Conservation (phyloP, 2,113 vertebrate genomes). For the Pedionomus torquatus region DNA sequence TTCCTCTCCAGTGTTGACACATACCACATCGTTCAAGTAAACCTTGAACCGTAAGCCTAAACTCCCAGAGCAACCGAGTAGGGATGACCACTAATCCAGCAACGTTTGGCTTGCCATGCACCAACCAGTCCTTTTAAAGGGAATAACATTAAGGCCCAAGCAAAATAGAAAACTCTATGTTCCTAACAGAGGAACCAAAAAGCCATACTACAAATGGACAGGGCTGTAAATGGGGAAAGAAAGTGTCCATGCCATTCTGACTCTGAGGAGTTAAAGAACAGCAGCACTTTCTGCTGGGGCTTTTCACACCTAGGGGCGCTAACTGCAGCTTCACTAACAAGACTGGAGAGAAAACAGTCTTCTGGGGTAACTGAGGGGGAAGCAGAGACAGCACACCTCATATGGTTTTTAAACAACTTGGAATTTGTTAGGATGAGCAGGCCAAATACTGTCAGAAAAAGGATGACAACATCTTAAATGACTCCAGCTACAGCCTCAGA, state of each 20-base stretch:
- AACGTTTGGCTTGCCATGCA: accelerated
- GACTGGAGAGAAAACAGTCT: neutral
- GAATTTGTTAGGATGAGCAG: neutral
- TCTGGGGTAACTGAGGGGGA: neutral
- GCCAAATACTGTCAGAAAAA: neutral
- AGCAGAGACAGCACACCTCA: neutral
- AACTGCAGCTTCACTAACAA: neutral
- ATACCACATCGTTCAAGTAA: neutral
- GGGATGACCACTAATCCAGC: neutral
- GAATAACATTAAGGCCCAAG: neutral
- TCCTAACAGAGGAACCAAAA: neutral
- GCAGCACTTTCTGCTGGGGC: neutral
- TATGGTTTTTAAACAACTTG: neutral
- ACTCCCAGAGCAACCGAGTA: accelerated
- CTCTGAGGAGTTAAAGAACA: neutral
- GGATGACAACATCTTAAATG: accelerated
- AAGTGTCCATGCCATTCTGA: neutral
- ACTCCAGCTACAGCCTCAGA: neutral
- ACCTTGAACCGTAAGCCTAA: neutral
- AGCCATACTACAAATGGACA: neutral
- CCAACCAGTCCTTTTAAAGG: neutral
- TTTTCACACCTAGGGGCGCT: neutral
- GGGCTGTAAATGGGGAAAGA: neutral
- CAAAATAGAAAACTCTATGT: neutral
- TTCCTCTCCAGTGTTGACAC: neutral